Evolutionary conservation across 2,888 invertebrate species (phyloP), one percentile per base, ranked within the genome.

Genomic region (Globia sparganii): DNA sequence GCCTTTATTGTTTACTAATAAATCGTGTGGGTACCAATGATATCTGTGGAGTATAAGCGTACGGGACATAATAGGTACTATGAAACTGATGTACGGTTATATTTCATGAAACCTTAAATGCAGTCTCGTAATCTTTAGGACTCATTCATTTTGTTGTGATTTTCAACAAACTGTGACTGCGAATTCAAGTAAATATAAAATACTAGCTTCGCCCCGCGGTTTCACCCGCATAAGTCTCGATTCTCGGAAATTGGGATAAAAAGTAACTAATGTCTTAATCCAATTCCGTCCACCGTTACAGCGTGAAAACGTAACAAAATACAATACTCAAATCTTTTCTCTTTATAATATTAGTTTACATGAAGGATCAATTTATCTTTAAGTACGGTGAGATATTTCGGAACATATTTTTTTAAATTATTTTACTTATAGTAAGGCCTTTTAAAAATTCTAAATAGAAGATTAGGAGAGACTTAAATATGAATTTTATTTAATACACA

Each of bases 1-100:
- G n/a, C 11, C 53, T 34, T 77, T 81, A 72, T 81, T 84, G 77
- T 74, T 64, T 69, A 43, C 31, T 68, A 40, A 56, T 43, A 28
- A 58, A 15, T 46, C 31, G n/a, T 46, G 56, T 40, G 40, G 18
- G 49, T 40, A 31, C 21, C 11, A 40, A 28, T 56, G 34, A 69
- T 70, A 62, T 46, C 9, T 62, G 31, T 70, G 34, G 28, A 37
- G 43, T 61, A 25, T 78, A 15, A 28, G 3, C 49, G 1, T 68
- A 64, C 34, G 64, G 49, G 18, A 62, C 37, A 56, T 56, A 25
- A 31, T 34, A 53, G 4, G n/a, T n/a, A n/a, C n/a, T 21, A 15
- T 13, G 13, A 43, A 43, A 13, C 43, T 43, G 4, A 13, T 43
- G 13, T 64, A 13, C 4, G 4, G n/a, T 76, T 25, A 66, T 58